phyloP scores from a whole-genome alignment of 2,888 invertebrate genomes.

The Sisyra nigra region DNA sequence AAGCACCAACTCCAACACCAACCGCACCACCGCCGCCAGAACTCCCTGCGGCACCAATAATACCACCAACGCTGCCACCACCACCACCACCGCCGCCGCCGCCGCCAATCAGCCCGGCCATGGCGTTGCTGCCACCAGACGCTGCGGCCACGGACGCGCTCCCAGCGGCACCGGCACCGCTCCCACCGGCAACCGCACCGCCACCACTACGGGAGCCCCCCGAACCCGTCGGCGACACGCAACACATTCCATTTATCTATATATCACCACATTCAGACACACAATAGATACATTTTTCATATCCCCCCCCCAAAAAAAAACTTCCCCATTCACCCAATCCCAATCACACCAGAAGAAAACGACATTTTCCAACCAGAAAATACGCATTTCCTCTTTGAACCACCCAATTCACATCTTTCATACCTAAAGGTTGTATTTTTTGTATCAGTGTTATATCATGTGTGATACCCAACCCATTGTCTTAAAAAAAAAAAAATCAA shows the following conservation, averaged over 20 bases:
- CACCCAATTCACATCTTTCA: no score
- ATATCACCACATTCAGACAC: constrained; percentile 4
- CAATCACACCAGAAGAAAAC: constrained; percentile 3
- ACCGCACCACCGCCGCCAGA: constrained; percentile 10
- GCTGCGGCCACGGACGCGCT: constrained; percentile 13
- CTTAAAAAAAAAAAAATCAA: no score
- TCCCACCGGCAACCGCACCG: constrained; percentile 8
- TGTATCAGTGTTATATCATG: no score
- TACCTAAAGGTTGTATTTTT: no score
- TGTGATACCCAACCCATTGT: no score
- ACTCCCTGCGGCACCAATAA: constrained; percentile 7
- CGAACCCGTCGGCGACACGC: constrained; percentile 40
- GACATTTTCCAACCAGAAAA: constrained; percentile 4
- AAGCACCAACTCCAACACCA: constrained; percentile 16
- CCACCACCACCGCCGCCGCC: constrained; percentile 17
- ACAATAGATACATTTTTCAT: constrained; percentile 2
- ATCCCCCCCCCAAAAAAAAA: background rate
- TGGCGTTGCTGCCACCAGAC: constrained; percentile 10
- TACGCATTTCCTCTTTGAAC: no score
- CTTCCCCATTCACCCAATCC: background rate
- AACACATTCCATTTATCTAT: constrained; percentile 64
- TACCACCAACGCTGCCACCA: constrained; percentile 16
- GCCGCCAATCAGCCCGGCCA: constrained; percentile 15
- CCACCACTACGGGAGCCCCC: constrained; percentile 15
- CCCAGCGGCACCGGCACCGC: background rate